A percentile compares a stretch with the other conserved stretches of the same genome.
Conservation (phyloP, 2,888 invertebrate genomes). For the Asteroscopus sphinx region DNA sequence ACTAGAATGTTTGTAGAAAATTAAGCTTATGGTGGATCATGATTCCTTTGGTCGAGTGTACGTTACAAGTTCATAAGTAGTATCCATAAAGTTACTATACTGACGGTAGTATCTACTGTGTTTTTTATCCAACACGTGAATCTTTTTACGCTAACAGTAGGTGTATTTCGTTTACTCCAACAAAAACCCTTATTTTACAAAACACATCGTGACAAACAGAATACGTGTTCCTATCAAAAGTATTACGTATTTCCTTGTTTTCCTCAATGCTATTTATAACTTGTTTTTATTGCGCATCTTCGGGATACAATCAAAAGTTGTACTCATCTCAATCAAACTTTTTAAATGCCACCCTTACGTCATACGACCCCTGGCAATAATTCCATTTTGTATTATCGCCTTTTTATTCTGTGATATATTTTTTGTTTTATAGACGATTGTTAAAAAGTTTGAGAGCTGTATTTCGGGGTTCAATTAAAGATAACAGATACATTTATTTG, state of each 20-base stretch:
- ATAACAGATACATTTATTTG: neutral
- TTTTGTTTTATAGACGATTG: slow-evolving; percentile 69
- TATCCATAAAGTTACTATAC: too few relatives aligned
- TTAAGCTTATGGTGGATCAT: too few relatives aligned
- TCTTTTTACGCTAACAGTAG: too few relatives aligned
- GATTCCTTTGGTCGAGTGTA: too few relatives aligned
- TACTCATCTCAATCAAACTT: slow-evolving; percentile 85
- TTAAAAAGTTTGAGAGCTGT: slow-evolving; percentile 66
- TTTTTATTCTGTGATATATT: slow-evolving; percentile 78
- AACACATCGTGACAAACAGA: slow-evolving; percentile 6
- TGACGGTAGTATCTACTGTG: too few relatives aligned
- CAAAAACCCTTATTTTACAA: too few relatives aligned
- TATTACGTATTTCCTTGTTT: slow-evolving; percentile 56
- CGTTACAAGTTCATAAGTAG: too few relatives aligned
- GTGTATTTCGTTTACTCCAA: too few relatives aligned
- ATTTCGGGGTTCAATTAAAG: slow-evolving; percentile 45
- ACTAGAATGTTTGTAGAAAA: too few relatives aligned
- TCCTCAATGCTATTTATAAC: slow-evolving; percentile 71
- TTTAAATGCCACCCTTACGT: slow-evolving; percentile 80
- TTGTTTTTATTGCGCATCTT: slow-evolving; percentile 79
- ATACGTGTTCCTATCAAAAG: slow-evolving; percentile 26
- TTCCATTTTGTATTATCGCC: slow-evolving; percentile 77
- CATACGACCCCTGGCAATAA: slow-evolving; percentile 68
- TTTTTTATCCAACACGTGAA: too few relatives aligned
- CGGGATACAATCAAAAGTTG: slow-evolving; percentile 86